Evolutionary conservation across 2,888 invertebrate genomes (phyloP).

Genomic region (Tetragnatha montana): DNA sequence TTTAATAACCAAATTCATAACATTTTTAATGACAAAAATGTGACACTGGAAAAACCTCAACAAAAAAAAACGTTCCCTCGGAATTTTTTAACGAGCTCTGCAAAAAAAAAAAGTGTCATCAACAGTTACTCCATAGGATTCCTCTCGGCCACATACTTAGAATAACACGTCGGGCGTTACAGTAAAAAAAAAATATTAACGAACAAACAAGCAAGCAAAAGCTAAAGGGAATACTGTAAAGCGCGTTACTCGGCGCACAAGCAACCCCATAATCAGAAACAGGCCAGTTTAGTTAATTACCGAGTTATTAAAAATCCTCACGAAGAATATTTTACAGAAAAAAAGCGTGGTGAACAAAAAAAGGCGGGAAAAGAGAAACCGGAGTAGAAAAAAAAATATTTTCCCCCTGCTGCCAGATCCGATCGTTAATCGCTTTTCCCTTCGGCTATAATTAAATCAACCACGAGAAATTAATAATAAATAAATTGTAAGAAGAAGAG

Average conservation of each 20-base stretch:
- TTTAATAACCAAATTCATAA: background rate
- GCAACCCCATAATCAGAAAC: constrained; percentile 45
- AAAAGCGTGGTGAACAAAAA: constrained; percentile 24
- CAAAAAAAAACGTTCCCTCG: background rate
- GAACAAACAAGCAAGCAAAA: constrained; percentile 1
- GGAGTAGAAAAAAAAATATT: constrained; percentile 1
- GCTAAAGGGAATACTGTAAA: background rate
- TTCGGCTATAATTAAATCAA: constrained; percentile 68
- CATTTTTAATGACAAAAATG: background rate
- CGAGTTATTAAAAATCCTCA: constrained; percentile 69
- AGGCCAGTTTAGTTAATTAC: constrained; percentile 63
- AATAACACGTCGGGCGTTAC: background rate
- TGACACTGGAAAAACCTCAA: background rate
- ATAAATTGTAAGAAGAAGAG: constrained; percentile 20
- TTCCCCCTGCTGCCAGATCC: constrained; percentile 25
- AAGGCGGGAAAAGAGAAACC: constrained; percentile 10
- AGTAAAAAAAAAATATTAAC: background rate
- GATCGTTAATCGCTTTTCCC: constrained; percentile 53
- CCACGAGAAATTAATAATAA: constrained; percentile 64
- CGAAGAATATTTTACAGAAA: constrained; percentile 56
- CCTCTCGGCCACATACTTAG: background rate
- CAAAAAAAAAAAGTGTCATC: background rate
- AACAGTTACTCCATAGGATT: background rate
- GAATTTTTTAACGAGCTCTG: background rate
- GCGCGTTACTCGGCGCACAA: background rate